phyloP scores from a whole-genome alignment of 2,797 vertebrate genomes.

The Phoxinus dragarum region DNA sequence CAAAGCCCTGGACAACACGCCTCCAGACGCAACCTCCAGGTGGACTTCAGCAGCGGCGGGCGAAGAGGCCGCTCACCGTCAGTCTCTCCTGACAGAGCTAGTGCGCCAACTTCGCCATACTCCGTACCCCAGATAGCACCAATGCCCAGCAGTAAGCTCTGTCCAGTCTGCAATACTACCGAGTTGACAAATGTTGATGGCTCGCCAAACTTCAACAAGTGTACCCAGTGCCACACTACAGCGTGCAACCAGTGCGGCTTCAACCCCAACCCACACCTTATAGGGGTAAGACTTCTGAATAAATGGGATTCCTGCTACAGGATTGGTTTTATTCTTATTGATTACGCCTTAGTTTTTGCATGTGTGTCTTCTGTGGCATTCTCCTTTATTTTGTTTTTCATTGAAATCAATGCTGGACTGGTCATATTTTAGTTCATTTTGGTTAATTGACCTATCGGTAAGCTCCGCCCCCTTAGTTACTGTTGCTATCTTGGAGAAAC shows the following conservation, averaged over 20 bases:
- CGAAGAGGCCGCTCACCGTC: conserved; percentile 87
- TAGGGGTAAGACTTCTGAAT: conserved; percentile 79
- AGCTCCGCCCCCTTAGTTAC: no score
- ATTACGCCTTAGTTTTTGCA: background rate
- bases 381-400: background rate
- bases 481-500: no score
- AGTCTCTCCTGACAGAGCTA: conserved; percentile 87
- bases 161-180: conserved; percentile 95
- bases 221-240: conserved; percentile 93
- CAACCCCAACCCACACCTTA: conserved; percentile 98
- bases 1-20: conserved; percentile 81
- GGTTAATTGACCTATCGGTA: background rate
- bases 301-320: background rate
- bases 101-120: conserved; percentile 94
- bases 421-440: background rate
- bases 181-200: conserved; percentile 89
- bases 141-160: conserved; percentile 96
- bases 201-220: conserved; percentile 94
- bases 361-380: background rate
- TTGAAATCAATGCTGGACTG: background rate
- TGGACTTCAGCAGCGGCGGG: conserved; percentile 81
- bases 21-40: conserved; percentile 87
- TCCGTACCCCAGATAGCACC: conserved; percentile 95
- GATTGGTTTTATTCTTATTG: background rate
- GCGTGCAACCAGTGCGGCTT: conserved; percentile 99